Conservation (phyloP, 2,888 invertebrate genomes). For the Xestia ashworthii region DNA sequence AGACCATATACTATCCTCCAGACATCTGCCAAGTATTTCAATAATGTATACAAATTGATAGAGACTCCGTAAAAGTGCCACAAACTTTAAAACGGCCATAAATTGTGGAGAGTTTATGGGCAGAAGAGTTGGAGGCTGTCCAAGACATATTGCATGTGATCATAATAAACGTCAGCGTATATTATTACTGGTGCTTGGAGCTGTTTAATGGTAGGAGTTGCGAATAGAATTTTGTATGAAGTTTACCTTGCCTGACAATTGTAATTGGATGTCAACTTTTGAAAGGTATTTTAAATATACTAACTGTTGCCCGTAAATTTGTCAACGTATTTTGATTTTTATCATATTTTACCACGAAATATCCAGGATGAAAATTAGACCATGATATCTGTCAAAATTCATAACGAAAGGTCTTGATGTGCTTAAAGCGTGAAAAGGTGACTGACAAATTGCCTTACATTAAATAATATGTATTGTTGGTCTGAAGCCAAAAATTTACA, state of each 20-base stretch:
- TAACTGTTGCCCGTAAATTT: not conserved
- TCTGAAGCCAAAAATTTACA: not conserved
- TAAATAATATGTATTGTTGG: not conserved
- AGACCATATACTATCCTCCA: not conserved
- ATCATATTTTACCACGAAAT: not conserved
- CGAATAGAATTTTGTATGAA: not conserved
- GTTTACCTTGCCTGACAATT: not conserved
- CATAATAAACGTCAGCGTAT: slow-evolving; percentile 34
- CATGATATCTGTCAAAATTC: not conserved
- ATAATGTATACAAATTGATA: slow-evolving; percentile 39
- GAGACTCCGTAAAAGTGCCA: slow-evolving; percentile 31
- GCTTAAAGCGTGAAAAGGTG: not conserved
- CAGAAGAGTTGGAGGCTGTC: slow-evolving; percentile 36
- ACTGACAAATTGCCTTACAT: not conserved
- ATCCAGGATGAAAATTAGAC: not conserved
- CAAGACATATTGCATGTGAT: slow-evolving; percentile 50
- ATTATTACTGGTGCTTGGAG: slow-evolving; percentile 8
- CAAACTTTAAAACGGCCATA: slow-evolving; percentile 35
- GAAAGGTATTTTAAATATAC: not conserved
- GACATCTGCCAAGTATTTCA: slow-evolving; percentile 7
- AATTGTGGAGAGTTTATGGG: slow-evolving; percentile 33
- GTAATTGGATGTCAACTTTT: not conserved
- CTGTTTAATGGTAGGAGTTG: slow-evolving; percentile 2
- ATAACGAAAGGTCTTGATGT: not conserved
- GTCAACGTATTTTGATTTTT: not conserved